Conservation (phyloP, 2,888 invertebrate genomes). For the Phlogophora meticulosa region DNA sequence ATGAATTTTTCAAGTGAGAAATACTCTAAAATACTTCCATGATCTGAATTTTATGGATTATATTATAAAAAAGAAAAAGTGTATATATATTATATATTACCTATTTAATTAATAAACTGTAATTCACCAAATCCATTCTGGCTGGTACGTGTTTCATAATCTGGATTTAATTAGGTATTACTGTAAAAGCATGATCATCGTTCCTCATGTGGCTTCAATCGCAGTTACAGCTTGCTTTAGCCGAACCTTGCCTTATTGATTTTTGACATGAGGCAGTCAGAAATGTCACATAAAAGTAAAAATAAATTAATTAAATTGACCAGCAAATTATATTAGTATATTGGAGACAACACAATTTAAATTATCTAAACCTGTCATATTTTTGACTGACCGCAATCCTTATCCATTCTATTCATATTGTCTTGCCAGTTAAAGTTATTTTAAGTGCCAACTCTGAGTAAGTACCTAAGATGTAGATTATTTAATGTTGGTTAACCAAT, state of each 20-base stretch:
- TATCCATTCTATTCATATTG: too few relatives aligned
- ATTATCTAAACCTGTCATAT: not conserved
- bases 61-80: too few relatives aligned
- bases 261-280: not conserved
- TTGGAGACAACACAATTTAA: not conserved
- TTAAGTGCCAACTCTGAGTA: not conserved
- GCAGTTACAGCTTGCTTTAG: constrained; percentile 7
- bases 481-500: not conserved
- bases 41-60: too few relatives aligned
- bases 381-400: not conserved
- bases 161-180: constrained; percentile 37
- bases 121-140: not conserved
- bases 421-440: constrained; percentile 4
- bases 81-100: not conserved
- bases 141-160: constrained; percentile 40
- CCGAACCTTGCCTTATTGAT: not conserved
- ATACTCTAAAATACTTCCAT: too few relatives aligned
- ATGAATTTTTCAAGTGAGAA: too few relatives aligned
- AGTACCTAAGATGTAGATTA: not conserved
- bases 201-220: not conserved
- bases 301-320: not conserved
- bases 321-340: not conserved
- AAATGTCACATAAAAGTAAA: constrained; percentile 3
- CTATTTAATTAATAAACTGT: not conserved
- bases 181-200: constrained; percentile 29